Percentiles rank a stretch among this genome's conserved stretches.
These are phyloP conservation scores for Parauchenoglanis ngamensis DNA, from an alignment of 2,797 vertebrate species.

Conservation along the genomic window DNA sequence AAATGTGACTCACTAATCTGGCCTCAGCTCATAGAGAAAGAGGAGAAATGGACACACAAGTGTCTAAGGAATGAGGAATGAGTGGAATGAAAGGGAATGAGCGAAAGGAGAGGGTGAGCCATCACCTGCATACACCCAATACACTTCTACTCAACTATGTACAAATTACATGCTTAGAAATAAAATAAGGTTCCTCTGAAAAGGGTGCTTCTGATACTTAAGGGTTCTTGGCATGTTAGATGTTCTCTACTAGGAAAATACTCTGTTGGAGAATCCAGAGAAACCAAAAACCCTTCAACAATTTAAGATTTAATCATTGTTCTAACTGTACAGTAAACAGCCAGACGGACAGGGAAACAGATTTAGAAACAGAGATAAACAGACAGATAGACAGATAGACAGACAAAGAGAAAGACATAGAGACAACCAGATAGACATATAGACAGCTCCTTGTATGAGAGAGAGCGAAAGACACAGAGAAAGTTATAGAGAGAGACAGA, in stretches of 20 bases:
- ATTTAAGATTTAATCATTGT: background rate
- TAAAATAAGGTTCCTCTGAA: background rate
- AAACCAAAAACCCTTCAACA: background rate
- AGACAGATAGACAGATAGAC: conserved; percentile 5
- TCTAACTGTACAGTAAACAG: background rate
- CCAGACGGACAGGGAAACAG: background rate
- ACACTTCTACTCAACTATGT: background rate
- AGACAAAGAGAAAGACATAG: conserved; percentile 28
- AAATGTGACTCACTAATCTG: background rate
- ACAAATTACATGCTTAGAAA: background rate
- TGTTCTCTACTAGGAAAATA: background rate
- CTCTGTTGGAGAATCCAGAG: background rate
- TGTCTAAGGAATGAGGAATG: background rate
- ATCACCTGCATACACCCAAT: background rate
- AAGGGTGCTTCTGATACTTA: background rate
- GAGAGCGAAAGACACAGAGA: too few species aligned
- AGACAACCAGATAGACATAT: conserved; percentile 50
- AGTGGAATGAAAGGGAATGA: background rate
- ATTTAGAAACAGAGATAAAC: background rate
- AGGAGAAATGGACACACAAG: background rate
- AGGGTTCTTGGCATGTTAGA: background rate
- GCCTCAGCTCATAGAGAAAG: background rate
- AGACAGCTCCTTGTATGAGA: background rate
- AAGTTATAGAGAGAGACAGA: conserved; percentile 30
- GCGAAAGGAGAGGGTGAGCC: background rate